phyloP scores from a whole-genome alignment of 2,888 invertebrate species.

The Papilio demoleus region DNA sequence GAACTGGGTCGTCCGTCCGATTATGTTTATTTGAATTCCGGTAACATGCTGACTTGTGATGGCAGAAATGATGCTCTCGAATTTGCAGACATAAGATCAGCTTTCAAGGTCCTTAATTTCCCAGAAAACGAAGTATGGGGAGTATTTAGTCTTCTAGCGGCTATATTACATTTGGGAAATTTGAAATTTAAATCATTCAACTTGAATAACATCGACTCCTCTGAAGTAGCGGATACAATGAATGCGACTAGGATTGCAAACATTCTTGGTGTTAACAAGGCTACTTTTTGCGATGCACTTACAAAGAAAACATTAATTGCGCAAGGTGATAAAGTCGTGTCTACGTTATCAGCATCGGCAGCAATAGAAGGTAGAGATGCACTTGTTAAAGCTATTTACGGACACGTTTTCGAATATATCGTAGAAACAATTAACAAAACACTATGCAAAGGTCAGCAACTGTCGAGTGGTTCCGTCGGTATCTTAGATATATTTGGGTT shows the following conservation, averaged over 20 bases:
- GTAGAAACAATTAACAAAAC: conserved; percentile 95
- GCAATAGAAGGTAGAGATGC: conserved; percentile 95
- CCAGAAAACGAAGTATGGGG: conserved; percentile 92
- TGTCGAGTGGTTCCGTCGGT: conserved; percentile 90
- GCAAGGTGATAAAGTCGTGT: conserved; percentile 91
- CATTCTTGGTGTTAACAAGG: conserved; percentile 88
- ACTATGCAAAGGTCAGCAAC: conserved; percentile 86
- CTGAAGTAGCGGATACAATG: conserved; percentile 89
- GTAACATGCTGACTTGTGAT: conserved; percentile 89
- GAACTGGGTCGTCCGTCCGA: conserved; percentile 89
- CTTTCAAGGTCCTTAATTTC: conserved; percentile 96
- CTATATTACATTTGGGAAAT: conserved; percentile 96
- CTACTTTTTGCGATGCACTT: conserved; percentile 89
- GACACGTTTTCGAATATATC: conserved; percentile 94
- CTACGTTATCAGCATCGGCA: conserved; percentile 88
- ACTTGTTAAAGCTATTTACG: conserved; percentile 96
- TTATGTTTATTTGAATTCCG: conserved; percentile 92
- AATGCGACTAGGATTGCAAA: conserved; percentile 88
- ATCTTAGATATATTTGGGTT: conserved; percentile 98
- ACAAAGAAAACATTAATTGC: conserved; percentile 94
- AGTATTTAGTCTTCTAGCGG: conserved; percentile 92
- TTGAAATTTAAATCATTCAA: conserved; percentile 90
- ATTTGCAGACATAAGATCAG: conserved; percentile 94
- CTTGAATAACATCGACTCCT: conserved; percentile 93
- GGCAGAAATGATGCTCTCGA: conserved; percentile 93